Evolutionary conservation across 2,888 invertebrate species (phyloP), one percentile per base, ranked within the genome.

Genomic region (Proisotoma minuta): DNA sequence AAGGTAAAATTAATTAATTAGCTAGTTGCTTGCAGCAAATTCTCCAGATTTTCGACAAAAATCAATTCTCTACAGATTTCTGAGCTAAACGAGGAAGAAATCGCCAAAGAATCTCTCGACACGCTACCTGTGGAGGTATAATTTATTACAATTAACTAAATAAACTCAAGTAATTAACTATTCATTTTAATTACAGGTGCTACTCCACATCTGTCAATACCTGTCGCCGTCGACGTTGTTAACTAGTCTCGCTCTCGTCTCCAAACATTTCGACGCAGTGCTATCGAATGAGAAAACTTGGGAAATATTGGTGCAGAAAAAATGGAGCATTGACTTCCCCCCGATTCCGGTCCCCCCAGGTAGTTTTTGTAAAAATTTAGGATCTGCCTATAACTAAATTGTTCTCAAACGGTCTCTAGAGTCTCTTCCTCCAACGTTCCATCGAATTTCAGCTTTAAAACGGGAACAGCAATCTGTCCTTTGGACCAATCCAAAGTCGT

Each of bases 391-490:
- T 5, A 20, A 23, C 43, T 56, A 59, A 49, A 28, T 54, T 1
- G n/a, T 20, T 53, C 5, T 27, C 22, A n/a, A 23, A 48, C 10
- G 29, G 26, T 23, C 70, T 67, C 49, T 58, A 62, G 10, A 79
- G 79, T 78, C 73, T 73, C 43, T 67, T 73, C 48, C 43, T 12
- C 43, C 43, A 5, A 12, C 18, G 18, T 43, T 43, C 18, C 43
- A 43, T 43, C 43, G 43, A 43, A 18, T n/a, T 5, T 78, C 84
- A 0, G 85, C 84, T 76, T 79, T 84, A 48, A 81, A 82, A 65
- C 80, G 86, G 75, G 84, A 86, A 74, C 80, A 81, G 61, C 82
- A 84, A 70, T 77, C 77, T 66, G 78, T 78, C 52, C 78, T 81
- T 68, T 86, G 86, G 86, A 77, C 75, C 4, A 50, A 57, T 8